phyloP scores from a whole-genome alignment of 2,113 vertebrate genomes.

The Ptychochromis oligacanthus region DNA sequence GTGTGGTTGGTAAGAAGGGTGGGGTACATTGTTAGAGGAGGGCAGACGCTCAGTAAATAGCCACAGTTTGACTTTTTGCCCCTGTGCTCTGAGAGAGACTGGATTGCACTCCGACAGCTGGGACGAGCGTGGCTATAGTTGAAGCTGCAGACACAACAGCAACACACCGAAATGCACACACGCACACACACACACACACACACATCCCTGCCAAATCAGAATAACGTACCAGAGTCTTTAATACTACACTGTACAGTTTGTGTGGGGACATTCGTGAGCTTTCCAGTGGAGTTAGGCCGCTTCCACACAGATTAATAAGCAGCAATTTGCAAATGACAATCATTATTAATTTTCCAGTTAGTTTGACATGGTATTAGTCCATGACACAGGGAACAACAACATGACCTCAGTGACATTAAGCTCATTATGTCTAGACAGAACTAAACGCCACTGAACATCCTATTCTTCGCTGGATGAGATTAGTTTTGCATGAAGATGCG shows the following conservation, averaged over 20 bases:
- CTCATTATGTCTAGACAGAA: constrained; percentile 67
- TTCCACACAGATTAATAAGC: neutral
- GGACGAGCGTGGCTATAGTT: constrained; percentile 3
- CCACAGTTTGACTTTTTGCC: constrained; percentile 25
- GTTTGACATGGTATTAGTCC: constrained; percentile 38
- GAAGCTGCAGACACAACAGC: constrained; percentile 41
- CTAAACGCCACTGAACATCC: constrained; percentile 22
- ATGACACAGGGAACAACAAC: constrained; percentile 35
- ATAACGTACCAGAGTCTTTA: neutral
- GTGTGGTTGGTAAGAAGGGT: neutral
- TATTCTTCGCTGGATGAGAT: constrained; percentile 45
- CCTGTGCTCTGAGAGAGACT: neutral
- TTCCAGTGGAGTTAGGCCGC: constrained; percentile 14
- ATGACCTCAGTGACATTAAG: constrained; percentile 63
- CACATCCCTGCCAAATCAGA: neutral
- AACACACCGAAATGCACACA: constrained; percentile 16
- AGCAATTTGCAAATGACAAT: constrained; percentile 29
- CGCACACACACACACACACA: neutral
- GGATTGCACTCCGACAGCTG: constrained; percentile 56
- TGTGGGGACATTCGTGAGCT: constrained; percentile 22
- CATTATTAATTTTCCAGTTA: constrained; percentile 22
- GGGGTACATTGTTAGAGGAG: neutral
- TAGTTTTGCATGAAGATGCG: constrained; percentile 2
- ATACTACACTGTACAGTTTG: neutral
- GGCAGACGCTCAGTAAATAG: neutral